Base-by-base conservation (phyloP, 2,888 invertebrate species). In the Drosophila colorata region DNA sequence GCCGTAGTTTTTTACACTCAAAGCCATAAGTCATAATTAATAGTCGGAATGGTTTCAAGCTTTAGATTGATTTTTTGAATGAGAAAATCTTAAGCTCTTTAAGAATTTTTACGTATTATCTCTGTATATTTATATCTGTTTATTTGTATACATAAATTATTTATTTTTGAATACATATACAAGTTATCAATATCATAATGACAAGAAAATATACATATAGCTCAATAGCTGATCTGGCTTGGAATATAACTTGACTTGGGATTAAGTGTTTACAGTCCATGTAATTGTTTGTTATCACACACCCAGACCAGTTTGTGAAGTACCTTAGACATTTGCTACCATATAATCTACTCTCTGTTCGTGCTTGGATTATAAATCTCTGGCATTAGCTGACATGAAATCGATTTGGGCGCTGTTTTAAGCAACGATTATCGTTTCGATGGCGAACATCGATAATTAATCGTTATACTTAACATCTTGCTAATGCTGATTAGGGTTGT, bases 401-500 rank as follows among this genome's bases (percentile, higher is more conserved):
- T 55, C 63, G 56, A 57, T 57, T 28, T 40, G 18, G 63, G 68
- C 38, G 31, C 51, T 37, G 48, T 25, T 56, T 44, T 9, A 64
- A 46, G 49, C 43, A 44, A 18, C 40, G 70, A 69, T 74, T 67
- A 71, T 23, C 47, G 37, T 51, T 7, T 23, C 43, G 37, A 23
- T 57, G 58, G 23, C 47, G 28, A n/a, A 33, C 61, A 60, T 70
- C 74, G 59, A 77, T 74, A 65, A 44, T 46, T 57, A 83, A 73
- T 67, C 74, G 75, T 23, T 58, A 33, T 38, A 53, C 25, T 37
- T 38, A 14, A 59, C 43, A 44, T 35, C 47, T 28, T 37, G 67
- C 49, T 48, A 38, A 49, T 46, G 53, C 33, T 51, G 72, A 77
- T 74, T 74, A 61, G 60, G 51, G 51, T 16, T 69, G 72, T 78